Percentiles rank a stretch among this genome's conserved stretches.
Conservation (phyloP, 2,113 vertebrate genomes). For the Coryphaenoides rupestris region DNA sequence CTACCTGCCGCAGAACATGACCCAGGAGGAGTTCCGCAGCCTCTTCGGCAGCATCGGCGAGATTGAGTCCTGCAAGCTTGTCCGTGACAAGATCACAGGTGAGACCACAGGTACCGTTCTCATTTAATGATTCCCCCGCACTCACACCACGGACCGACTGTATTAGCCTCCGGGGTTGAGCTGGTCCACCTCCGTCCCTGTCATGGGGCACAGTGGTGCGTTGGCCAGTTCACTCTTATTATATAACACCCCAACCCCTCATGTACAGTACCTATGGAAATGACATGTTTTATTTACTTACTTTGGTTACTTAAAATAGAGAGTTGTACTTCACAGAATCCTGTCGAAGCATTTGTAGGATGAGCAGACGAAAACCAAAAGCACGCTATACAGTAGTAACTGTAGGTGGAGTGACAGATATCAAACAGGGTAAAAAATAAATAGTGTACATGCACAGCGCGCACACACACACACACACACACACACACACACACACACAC, state of each 20-base stretch:
- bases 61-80: slow-evolving; percentile 99
- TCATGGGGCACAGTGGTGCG: too few species aligned
- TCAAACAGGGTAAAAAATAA: too few species aligned
- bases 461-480: not conserved
- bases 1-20: slow-evolving; percentile 99
- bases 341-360: too few species aligned
- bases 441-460: not conserved
- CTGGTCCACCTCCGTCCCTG: not conserved
- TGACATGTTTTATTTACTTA: too few species aligned
- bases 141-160: not conserved
- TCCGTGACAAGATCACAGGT: slow-evolving; percentile 99
- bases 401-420: too few species aligned
- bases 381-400: too few species aligned
- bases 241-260: too few species aligned
- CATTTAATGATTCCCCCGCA: not conserved
- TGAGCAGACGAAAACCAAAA: too few species aligned
- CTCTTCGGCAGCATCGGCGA: slow-evolving; percentile 99
- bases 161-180: not conserved
- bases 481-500: not conserved
- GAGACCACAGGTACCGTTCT: slow-evolving; percentile 19
- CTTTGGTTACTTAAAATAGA: too few species aligned
- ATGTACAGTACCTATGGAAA: too few species aligned
- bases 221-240: too few species aligned
- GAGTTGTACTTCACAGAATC: too few species aligned
- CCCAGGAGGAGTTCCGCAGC: slow-evolving; percentile 99